Base-by-base conservation (phyloP, 2,888 invertebrate species). In the Amiota minor region DNA sequence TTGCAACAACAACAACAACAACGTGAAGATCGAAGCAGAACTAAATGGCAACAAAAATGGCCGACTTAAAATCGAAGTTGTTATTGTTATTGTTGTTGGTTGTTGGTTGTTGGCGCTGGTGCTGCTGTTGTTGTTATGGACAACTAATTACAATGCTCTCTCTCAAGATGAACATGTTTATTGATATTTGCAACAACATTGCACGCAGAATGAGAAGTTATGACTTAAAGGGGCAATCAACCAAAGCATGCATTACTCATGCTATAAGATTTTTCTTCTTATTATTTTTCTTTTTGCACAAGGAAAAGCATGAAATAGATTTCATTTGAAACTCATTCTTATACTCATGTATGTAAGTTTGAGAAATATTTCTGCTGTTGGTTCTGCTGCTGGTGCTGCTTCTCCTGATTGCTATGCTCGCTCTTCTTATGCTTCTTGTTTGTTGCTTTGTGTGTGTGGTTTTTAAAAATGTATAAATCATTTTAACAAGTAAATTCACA, bases 401-500 rank as follows among this genome's bases (percentile, higher is more conserved):
- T 35, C 35, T 35, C 35, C 35, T 35, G 35, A 35, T 35, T 35
- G 35, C 35, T 61, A 55, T 62, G 14, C 18, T 70, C n/a, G 18
- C 69, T 18, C 20, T 53, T 23, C 23, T n/a, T 55, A 35, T 61
- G 20, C 4, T 20, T 45, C 55, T 56, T 61, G 62, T 62, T 64
- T 68, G 65, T 55, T 46, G 75, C 75, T 79, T 74, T 76, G 74
- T 79, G 77, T 74, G 81, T 79, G 77, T 74, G 81, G 87, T 87
- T 87, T 81, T 88, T 87, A 87, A 88, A 87, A 84, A 86, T 85
- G 83, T 86, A 88, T 89, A 88, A 88, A 89, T 89, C 89, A 89
- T 88, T 81, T 80, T 83, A 85, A 84, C 86, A 86, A 86, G 84
- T 84, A 82, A 82, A 84, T 81, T 85, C 88, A 86, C 88, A 87